Evolutionary conservation across 2,113 vertebrate genomes (phyloP).

Genomic region (Dasyprocta punctata): DNA sequence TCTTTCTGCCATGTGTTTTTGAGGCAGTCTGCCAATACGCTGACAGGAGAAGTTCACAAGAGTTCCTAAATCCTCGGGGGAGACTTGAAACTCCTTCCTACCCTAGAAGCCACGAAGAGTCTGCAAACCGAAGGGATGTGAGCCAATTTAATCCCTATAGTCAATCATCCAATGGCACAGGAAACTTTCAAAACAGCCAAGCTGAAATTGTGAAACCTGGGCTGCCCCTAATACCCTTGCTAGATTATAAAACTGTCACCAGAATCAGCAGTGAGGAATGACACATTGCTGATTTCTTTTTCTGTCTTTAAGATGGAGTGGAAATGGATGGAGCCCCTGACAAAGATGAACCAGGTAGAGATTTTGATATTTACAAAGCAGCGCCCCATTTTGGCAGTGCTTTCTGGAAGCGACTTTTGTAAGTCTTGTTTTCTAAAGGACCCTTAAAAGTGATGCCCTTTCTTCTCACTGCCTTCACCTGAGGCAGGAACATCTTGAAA

Average conservation of each 20-base stretch:
- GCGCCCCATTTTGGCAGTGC: conserved; percentile 45
- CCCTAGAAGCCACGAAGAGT: not conserved
- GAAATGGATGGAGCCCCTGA: conserved; percentile 2
- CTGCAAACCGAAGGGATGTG: not conserved
- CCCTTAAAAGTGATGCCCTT: conserved; percentile 74
- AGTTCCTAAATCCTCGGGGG: not conserved
- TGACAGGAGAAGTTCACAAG: not conserved
- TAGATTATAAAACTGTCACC: not conserved
- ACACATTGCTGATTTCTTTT: not conserved
- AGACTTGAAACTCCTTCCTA: not conserved
- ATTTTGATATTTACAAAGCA: conserved; percentile 13
- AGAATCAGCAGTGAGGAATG: not conserved
- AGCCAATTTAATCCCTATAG: not conserved
- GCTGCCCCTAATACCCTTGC: not conserved
- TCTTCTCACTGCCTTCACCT: conserved; percentile 76
- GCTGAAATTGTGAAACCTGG: not conserved
- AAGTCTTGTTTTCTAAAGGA: conserved; percentile 71
- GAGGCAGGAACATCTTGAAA: conserved; percentile 78
- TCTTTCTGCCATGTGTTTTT: not conserved
- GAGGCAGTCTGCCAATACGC: not conserved
- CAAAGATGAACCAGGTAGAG: not conserved
- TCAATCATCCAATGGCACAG: not conserved
- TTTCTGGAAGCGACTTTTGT: conserved; percentile 79
- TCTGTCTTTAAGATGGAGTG: not conserved
- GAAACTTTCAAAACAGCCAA: conserved; percentile 37